Evolutionary conservation across 2,113 vertebrate species (phyloP).

Genomic region (Odontesthes bonariensis): DNA sequence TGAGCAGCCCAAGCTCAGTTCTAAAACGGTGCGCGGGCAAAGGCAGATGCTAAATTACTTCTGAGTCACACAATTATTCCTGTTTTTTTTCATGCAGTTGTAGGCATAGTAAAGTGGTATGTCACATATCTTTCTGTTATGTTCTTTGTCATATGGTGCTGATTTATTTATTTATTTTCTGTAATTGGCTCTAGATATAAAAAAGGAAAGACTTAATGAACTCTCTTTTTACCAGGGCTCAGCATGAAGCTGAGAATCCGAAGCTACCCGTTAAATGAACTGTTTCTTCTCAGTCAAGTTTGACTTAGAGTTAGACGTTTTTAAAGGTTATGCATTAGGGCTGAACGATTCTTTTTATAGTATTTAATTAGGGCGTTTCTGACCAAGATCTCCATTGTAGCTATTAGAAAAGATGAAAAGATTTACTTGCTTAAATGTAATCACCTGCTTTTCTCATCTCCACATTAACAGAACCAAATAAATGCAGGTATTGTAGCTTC

Average conservation of each 20-base stretch:
- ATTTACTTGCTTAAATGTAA: background rate
- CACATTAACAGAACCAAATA: background rate
- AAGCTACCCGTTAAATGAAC: background rate
- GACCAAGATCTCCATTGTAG: background rate
- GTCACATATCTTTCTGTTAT: slow-evolving; percentile 6
- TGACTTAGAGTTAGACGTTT: background rate
- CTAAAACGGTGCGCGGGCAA: slow-evolving; percentile 28
- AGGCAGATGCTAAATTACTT: slow-evolving; percentile 25
- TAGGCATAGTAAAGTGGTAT: slow-evolving; percentile 17
- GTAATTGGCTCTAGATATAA: slow-evolving; percentile 14
- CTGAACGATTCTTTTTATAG: background rate
- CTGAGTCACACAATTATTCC: slow-evolving; percentile 17
- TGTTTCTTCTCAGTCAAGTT: background rate
- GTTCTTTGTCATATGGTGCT: background rate
- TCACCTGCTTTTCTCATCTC: background rate
- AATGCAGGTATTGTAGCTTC: too few relatives aligned
- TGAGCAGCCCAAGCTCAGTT: slow-evolving; percentile 27
- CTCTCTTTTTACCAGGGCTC: background rate
- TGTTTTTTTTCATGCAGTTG: slow-evolving; percentile 22
- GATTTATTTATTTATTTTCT: background rate
- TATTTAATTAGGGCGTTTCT: too few relatives aligned
- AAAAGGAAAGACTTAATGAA: background rate
- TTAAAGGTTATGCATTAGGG: background rate
- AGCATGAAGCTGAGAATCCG: background rate
- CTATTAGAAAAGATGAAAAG: background rate